phyloP scores from a whole-genome alignment of 2,797 vertebrate species.

The Oreochromis mossambicus region DNA sequence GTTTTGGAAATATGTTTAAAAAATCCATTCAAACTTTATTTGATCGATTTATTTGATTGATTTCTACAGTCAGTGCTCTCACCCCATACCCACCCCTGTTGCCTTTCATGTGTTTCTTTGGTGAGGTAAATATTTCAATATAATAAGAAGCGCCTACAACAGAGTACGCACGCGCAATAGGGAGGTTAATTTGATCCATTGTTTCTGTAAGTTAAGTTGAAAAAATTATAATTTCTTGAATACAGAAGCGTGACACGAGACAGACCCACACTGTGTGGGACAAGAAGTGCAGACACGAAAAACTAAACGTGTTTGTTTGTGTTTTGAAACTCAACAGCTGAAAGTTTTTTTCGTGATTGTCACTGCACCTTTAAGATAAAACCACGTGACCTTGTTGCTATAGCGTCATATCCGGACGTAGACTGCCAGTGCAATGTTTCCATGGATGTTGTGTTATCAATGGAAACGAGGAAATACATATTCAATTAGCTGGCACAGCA shows the following conservation, averaged over 20 bases:
- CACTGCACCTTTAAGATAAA: constrained; percentile 15
- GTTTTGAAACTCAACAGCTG: neutral
- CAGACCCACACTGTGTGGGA: neutral
- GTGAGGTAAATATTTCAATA: too few species aligned
- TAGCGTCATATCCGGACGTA: constrained; percentile 32
- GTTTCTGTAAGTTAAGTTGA: neutral
- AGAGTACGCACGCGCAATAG: neutral
- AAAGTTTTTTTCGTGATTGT: neutral
- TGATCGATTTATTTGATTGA: too few species aligned
- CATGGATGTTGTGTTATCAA: neutral
- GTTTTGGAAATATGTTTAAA: too few species aligned
- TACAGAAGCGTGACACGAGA: neutral
- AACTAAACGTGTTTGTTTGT: neutral
- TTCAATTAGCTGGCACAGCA: neutral
- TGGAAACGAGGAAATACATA: neutral
- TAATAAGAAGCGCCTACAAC: neutral
- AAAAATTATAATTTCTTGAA: neutral
- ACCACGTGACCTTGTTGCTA: neutral
- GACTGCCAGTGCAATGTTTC: neutral
- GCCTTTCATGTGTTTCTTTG: too few species aligned
- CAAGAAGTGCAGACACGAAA: neutral
- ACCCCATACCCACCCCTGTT: too few species aligned
- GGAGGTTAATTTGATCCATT: neutral
- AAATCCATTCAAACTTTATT: too few species aligned
- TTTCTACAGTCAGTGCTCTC: too few species aligned